A percentile compares a stretch with the other conserved stretches of the same genome.
phyloP scores from a whole-genome alignment of 1,140 invertebrate species.

The Agrypnia vestita region DNA sequence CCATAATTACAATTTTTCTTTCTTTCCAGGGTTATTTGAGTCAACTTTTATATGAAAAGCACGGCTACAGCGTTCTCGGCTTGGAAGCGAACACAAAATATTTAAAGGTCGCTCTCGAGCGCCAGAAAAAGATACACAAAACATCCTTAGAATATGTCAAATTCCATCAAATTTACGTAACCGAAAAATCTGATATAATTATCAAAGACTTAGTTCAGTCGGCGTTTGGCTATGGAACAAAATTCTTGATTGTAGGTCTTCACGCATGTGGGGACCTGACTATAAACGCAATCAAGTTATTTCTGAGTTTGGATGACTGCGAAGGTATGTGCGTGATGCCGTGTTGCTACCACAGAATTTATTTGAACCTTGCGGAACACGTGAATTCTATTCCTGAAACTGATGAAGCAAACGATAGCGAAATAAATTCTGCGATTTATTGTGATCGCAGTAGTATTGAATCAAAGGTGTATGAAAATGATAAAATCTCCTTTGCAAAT shows the following conservation, averaged over 20 bases:
- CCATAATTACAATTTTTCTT: constrained; percentile 22
- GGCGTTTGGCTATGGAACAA: constrained; percentile 45
- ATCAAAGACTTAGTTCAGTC: constrained; percentile 70
- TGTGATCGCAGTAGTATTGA: neutral
- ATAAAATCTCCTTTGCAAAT: neutral
- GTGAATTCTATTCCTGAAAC: neutral
- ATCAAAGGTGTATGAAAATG: neutral
- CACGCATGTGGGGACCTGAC: constrained; percentile 91
- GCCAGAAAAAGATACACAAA: constrained; percentile 75
- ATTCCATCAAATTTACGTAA: constrained; percentile 75
- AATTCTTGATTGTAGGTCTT: constrained; percentile 65
- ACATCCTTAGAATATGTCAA: constrained; percentile 73
- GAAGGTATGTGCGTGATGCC: constrained; percentile 81
- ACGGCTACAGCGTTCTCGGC: constrained; percentile 80
- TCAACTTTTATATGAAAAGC: constrained; percentile 78
- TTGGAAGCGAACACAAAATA: constrained; percentile 79
- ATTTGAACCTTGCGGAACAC: neutral
- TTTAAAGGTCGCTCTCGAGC: constrained; percentile 77
- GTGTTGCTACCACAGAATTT: constrained; percentile 90
- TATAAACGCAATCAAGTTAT: constrained; percentile 81
- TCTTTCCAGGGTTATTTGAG: constrained; percentile 82
- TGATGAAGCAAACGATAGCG: neutral
- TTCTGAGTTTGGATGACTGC: constrained; percentile 76
- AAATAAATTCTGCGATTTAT: neutral
- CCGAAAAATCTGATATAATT: constrained; percentile 67